These are phyloP conservation scores for Archaeoteleia sp. DNA, from an alignment of 2,888 invertebrate genomes.

Conservation along the genomic window DNA sequence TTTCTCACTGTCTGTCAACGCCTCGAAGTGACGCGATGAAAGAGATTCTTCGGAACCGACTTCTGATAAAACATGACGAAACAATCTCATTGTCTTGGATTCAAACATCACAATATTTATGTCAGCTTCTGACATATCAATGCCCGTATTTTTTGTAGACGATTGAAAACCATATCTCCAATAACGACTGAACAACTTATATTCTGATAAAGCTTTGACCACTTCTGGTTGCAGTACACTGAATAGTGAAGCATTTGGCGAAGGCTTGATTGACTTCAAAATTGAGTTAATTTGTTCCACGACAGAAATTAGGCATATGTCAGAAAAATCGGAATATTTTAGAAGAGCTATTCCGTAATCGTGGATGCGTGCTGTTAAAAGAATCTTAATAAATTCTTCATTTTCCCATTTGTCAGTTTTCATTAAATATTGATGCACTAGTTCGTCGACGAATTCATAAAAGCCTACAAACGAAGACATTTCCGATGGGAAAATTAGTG, in stretches of 20 bases:
- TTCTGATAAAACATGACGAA: neutral
- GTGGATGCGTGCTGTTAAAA: constrained; percentile 31
- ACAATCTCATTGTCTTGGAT: constrained; percentile 5
- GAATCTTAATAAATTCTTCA: constrained; percentile 11
- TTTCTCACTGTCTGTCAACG: constrained; percentile 20
- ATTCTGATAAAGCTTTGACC: constrained; percentile 11
- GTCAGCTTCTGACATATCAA: neutral
- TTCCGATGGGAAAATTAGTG: constrained; percentile 16
- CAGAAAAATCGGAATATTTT: constrained; percentile 19
- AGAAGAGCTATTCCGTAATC: constrained; percentile 38
- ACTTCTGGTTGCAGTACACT: constrained; percentile 18
- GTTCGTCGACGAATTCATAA: constrained; percentile 59
- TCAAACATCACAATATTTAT: neutral
- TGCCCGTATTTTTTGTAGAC: neutral
- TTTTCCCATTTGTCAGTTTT: constrained; percentile 20
- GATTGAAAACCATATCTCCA: neutral
- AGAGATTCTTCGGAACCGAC: neutral
- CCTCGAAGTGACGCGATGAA: neutral
- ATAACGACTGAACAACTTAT: constrained; percentile 14
- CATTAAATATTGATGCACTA: constrained; percentile 50
- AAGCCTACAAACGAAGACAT: constrained; percentile 59
- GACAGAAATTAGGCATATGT: neutral
- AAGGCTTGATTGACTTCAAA: neutral
- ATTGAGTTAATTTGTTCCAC: constrained; percentile 9
- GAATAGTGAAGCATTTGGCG: constrained; percentile 4